phyloP scores from a whole-genome alignment of 2,113 vertebrate species.

The Probosciger aterrimus region DNA sequence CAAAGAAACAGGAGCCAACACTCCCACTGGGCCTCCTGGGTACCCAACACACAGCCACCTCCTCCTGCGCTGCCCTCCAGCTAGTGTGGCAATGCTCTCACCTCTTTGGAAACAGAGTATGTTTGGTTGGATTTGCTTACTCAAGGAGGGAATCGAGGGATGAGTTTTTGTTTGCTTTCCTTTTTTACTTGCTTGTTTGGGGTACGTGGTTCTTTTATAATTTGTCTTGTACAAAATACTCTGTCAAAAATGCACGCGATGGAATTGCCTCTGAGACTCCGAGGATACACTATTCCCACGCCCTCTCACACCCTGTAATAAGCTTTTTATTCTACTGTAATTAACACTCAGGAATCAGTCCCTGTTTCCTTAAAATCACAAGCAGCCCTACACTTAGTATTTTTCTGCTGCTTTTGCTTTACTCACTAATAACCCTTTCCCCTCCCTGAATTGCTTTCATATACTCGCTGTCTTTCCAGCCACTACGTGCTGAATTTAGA shows the following conservation, averaged over 20 bases:
- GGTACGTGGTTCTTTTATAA: not conserved
- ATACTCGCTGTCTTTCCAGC: not conserved
- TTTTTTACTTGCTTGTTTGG: not conserved
- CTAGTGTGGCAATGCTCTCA: not conserved
- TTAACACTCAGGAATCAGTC: constrained; percentile 15
- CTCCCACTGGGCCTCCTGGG: not conserved
- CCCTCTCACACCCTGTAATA: constrained; percentile 36
- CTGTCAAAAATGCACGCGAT: constrained; percentile 5
- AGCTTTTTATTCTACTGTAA: constrained; percentile 24
- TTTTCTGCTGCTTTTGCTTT: not conserved
- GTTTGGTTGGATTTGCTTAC: not conserved
- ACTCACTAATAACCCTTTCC: not conserved
- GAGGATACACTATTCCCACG: not conserved
- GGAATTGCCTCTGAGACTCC: not conserved
- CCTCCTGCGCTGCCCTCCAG: accelerated
- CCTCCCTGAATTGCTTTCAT: constrained; percentile 15
- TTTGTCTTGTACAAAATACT: not conserved
- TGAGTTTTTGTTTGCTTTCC: not conserved
- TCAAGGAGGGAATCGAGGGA: not conserved
- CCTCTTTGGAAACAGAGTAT: accelerated
- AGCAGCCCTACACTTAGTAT: not conserved
- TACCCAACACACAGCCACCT: not conserved
- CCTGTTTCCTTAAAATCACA: constrained; percentile 20
- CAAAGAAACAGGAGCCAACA: not conserved
- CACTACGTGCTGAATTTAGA: constrained; percentile 5